These are phyloP conservation scores for Chiroxiphia lanceolata DNA, from an alignment of 2,797 vertebrate species.

Conservation along the genomic window DNA sequence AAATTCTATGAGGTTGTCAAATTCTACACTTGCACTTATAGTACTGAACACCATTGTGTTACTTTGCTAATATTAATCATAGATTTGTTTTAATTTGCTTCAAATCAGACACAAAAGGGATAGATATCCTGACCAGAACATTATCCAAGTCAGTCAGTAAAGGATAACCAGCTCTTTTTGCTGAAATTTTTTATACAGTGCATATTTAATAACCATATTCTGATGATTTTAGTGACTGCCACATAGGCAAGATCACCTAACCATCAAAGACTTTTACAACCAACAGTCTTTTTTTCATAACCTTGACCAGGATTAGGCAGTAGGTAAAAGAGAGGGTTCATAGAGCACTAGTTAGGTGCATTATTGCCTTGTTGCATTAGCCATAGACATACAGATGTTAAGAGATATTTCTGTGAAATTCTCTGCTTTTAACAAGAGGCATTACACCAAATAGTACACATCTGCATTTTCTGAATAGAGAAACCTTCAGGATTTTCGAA, in stretches of 20 bases:
- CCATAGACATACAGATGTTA: background rate
- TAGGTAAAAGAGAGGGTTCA: background rate
- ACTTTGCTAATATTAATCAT: background rate
- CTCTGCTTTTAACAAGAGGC: background rate
- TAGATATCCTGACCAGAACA: background rate
- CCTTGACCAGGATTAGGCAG: background rate
- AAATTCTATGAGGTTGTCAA: background rate
- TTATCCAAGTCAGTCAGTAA: background rate
- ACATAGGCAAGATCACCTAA: background rate
- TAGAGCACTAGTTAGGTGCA: background rate
- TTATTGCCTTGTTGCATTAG: background rate
- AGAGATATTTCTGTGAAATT: background rate
- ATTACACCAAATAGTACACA: background rate
- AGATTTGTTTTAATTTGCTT: background rate
- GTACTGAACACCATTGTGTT: background rate
- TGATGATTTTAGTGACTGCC: background rate
- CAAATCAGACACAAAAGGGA: background rate
- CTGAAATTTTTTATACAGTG: background rate
- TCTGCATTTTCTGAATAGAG: slow-evolving; percentile 23
- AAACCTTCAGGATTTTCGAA: slow-evolving; percentile 63
- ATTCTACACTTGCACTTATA: background rate
- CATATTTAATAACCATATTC: background rate
- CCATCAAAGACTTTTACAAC: background rate
- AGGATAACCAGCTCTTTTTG: background rate
- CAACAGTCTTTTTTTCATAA: background rate